Evolutionary conservation across 2,888 invertebrate species (phyloP), one percentile per base, ranked within the genome.

Genomic region (Cordilura impudica): DNA sequence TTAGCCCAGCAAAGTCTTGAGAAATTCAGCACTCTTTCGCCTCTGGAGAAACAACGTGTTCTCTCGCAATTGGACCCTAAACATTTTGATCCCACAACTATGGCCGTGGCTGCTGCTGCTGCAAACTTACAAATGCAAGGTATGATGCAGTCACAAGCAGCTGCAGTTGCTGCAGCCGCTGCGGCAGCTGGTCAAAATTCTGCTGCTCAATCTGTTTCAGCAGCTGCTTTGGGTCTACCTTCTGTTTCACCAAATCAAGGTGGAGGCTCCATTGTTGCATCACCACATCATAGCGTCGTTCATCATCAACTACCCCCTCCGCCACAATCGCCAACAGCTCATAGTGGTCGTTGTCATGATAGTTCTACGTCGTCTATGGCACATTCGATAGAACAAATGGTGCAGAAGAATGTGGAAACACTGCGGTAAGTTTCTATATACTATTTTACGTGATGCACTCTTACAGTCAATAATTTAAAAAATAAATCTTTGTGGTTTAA

Each of bases 1-100:
- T 91, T 92, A 45, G 92, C 92, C 5, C 92, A 92, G 86, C 91
- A 92, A 90, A 91, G 92, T 56, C 89, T 93, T 58, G 94, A 94
- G 85, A 94, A 94, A 87, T 92, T 93, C 82, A 90, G 90, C 45
- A 90, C 85, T 72, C 89, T 92, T 31, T 88, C 89, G 2, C 90
- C 91, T 60, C 86, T 92, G 81, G 92, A 92, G 84, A 92, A 92
- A 82, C 92, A 92, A 82, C 88, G 92, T 23, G 88, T 91, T 43
- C 90, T 91, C 53, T 91, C 92, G 29, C 92, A 93, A 51, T 88
- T 90, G 4, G 89, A 90, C 83, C 90, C 89, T 18, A 90, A 88
- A 72, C 90, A 88, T 82, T 90, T 86, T 75, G 91, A 88, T 83
- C 87, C 89, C 10, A 73, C 78, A 7, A 69, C 58, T 7, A 86